These are phyloP conservation scores for Spodoptera frugiperda DNA, from an alignment of 1,140 invertebrate genomes.

Conservation along the genomic window DNA sequence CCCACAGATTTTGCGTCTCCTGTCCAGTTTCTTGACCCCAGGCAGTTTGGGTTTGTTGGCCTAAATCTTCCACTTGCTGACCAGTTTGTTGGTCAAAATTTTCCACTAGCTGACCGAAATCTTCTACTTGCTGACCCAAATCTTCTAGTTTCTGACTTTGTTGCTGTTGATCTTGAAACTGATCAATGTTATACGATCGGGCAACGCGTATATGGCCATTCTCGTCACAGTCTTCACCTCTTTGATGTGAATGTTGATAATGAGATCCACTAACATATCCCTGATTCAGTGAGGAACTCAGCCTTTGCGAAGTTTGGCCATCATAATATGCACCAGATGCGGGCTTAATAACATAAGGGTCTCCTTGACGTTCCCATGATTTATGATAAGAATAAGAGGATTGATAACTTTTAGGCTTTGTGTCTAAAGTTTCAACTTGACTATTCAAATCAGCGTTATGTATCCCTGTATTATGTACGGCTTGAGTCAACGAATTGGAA, in stretches of 20 bases:
- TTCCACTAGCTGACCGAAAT: slow-evolving; percentile 9
- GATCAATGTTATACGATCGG: slow-evolving; percentile 62
- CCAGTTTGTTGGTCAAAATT: background rate
- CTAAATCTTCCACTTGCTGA: no score
- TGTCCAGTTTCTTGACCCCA: slow-evolving; percentile 20
- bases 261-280: slow-evolving; percentile 62
- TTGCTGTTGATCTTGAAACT: slow-evolving; percentile 49
- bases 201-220: slow-evolving; percentile 67
- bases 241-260: slow-evolving; percentile 52
- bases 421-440: slow-evolving; percentile 58
- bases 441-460: slow-evolving; percentile 58
- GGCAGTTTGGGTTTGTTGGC: no score
- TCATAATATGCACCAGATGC: slow-evolving; percentile 50
- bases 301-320: slow-evolving; percentile 64
- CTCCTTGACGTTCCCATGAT: slow-evolving; percentile 84
- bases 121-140: slow-evolving; percentile 28
- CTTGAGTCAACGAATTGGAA: slow-evolving; percentile 41
- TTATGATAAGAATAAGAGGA: slow-evolving; percentile 85
- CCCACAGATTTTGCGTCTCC: background rate
- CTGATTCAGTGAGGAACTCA: slow-evolving; percentile 61
- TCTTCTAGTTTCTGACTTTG: slow-evolving; percentile 52
- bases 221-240: slow-evolving; percentile 66
- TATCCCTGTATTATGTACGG: slow-evolving; percentile 40
- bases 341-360: slow-evolving; percentile 82
- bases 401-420: slow-evolving; percentile 82